Evolutionary conservation across 2,113 vertebrate species (phyloP).

Genomic region (Dicrurus megarhynchus): DNA sequence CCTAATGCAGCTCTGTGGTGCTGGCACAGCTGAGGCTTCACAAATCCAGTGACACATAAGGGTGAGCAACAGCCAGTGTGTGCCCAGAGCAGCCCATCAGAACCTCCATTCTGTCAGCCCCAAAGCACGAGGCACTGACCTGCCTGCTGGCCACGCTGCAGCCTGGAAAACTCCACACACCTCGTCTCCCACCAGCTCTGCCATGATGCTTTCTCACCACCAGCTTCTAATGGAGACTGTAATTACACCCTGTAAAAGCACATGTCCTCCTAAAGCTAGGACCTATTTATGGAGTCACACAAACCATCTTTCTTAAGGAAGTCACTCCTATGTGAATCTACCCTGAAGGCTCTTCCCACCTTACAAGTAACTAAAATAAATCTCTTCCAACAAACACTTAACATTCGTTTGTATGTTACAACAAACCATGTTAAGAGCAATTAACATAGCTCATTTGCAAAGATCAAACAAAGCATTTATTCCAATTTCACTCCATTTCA

Average conservation of each 20-base stretch:
- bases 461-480: not conserved
- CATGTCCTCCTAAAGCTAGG: not conserved
- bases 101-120: not conserved
- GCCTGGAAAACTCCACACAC: accelerated
- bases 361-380: not conserved
- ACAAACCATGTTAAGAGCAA: not conserved
- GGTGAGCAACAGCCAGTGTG: not conserved
- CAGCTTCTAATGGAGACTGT: not conserved
- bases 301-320: not conserved
- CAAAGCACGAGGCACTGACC: not conserved
- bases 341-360: not conserved
- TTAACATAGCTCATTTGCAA: not conserved
- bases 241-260: not conserved
- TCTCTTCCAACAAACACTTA: not conserved
- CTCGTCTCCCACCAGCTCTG: not conserved
- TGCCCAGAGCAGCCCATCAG: not conserved
- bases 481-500: not conserved
- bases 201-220: not conserved
- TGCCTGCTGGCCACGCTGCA: not conserved
- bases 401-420: not conserved
- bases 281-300: not conserved
- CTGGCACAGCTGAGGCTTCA: not conserved
- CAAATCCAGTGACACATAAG: accelerated
- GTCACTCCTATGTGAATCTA: not conserved
- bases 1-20: accelerated